phyloP scores from a whole-genome alignment of 2,888 invertebrate genomes.

The Papilio gigon region DNA sequence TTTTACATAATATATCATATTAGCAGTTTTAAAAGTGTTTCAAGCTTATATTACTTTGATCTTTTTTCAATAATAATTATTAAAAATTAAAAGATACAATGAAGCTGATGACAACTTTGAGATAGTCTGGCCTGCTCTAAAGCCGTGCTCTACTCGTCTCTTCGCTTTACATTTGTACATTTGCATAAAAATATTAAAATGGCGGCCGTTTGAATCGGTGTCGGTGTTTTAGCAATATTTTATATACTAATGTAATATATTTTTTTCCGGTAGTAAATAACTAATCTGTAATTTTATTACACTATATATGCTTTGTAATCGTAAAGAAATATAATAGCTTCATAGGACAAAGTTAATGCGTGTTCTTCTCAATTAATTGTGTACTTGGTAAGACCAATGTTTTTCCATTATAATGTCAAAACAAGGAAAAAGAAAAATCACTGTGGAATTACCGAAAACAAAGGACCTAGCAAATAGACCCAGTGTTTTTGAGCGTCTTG shows the following conservation, averaged over 20 bases:
- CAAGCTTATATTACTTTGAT: background rate
- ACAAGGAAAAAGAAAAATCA: conserved; percentile 90
- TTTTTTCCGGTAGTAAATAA: background rate
- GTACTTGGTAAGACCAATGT: conserved; percentile 72
- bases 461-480: conserved; percentile 86
- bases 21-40: background rate
- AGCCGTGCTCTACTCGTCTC: background rate
- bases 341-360: conserved; percentile 54
- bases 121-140: background rate
- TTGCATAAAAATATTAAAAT: conserved; percentile 37
- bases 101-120: too few relatives aligned
- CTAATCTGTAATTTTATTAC: background rate
- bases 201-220: conserved; percentile 40
- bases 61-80: too few relatives aligned
- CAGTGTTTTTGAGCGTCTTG: conserved; percentile 92
- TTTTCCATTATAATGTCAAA: conserved; percentile 80
- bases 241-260: background rate
- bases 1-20: background rate
- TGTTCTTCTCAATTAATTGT: conserved; percentile 55
- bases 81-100: too few relatives aligned
- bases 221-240: conserved; percentile 9
- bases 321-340: conserved; percentile 1
- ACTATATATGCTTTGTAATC: conserved; percentile 15
- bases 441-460: conserved; percentile 87
- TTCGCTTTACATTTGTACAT: background rate